phyloP scores from a whole-genome alignment of 2,888 invertebrate species.

The Ochropleura plecta region DNA sequence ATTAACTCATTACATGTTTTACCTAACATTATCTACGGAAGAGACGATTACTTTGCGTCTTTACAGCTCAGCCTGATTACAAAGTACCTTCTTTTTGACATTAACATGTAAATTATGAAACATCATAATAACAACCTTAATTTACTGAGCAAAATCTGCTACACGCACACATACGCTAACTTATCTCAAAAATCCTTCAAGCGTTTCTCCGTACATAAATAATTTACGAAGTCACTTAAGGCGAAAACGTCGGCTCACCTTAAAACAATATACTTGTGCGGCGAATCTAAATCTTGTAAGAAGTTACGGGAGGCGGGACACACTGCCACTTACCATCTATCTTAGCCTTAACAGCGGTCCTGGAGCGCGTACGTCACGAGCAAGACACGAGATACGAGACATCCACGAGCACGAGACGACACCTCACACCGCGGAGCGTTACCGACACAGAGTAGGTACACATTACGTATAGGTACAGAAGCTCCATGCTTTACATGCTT shows the following conservation, averaged over 20 bases:
- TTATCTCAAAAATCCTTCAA: slow-evolving; percentile 21
- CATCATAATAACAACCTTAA: slow-evolving; percentile 34
- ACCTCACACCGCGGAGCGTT: neutral
- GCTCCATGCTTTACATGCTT: neutral
- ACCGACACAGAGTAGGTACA: neutral
- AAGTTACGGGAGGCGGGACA: slow-evolving; percentile 17
- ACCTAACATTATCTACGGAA: slow-evolving; percentile 9
- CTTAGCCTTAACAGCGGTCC: slow-evolving; percentile 48
- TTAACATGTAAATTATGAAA: slow-evolving; percentile 25
- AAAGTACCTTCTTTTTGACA: slow-evolving; percentile 35
- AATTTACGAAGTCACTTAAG: slow-evolving; percentile 52
- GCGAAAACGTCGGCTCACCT: slow-evolving; percentile 40
- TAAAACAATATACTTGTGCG: slow-evolving; percentile 53
- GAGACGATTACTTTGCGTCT: slow-evolving; percentile 23
- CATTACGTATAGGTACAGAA: slow-evolving; percentile 1
- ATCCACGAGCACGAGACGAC: slow-evolving; percentile 12
- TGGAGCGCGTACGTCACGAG: slow-evolving; percentile 17
- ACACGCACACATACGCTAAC: neutral
- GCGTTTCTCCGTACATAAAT: slow-evolving; percentile 51
- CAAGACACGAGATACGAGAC: slow-evolving; percentile 5
- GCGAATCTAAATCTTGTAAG: slow-evolving; percentile 47
- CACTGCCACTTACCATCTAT: slow-evolving; percentile 49
- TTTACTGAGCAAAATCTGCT: slow-evolving; percentile 21
- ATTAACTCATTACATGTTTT: slow-evolving; percentile 19
- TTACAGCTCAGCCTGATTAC: slow-evolving; percentile 27